Conservation (phyloP, 2,113 vertebrate species). For the Tachuris rubrigastra region DNA sequence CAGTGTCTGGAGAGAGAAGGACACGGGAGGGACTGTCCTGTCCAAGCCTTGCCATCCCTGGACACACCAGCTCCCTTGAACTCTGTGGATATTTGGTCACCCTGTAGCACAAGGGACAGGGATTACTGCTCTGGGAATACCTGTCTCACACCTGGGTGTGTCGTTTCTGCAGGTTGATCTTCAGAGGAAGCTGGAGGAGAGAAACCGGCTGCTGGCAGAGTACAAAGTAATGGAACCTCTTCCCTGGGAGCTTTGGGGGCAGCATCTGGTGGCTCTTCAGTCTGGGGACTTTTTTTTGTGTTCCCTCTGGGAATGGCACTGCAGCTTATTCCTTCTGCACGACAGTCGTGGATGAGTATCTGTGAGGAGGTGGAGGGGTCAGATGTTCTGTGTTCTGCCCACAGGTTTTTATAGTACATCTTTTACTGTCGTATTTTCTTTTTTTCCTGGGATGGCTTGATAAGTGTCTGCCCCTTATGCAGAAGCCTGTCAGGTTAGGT, state of each 20-base stretch:
- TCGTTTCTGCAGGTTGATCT: constrained; percentile 82
- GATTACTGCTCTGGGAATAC: not conserved
- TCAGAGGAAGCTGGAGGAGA: constrained; percentile 93
- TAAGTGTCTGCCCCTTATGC: not conserved
- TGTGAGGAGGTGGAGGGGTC: not conserved
- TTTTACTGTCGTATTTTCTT: not conserved
- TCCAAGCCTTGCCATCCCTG: not conserved
- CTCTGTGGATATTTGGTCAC: not conserved
- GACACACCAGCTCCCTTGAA: not conserved
- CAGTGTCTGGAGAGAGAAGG: not conserved
- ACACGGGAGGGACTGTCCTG: not conserved
- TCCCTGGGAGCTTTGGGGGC: not conserved
- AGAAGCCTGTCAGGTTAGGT: not conserved
- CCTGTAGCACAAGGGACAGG: not conserved
- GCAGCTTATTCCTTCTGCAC: too few relatives aligned
- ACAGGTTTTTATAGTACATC: not conserved
- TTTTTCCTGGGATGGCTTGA: not conserved
- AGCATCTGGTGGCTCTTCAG: not conserved
- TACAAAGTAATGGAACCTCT: constrained; percentile 78
- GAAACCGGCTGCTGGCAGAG: constrained; percentile 84
- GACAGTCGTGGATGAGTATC: not conserved
- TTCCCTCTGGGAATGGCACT: not conserved
- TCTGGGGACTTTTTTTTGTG: not conserved
- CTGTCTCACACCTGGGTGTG: not conserved
- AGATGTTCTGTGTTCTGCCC: not conserved